phyloP scores from a whole-genome alignment of 2,888 invertebrate genomes.

The Drosophila pseudotakahashii region DNA sequence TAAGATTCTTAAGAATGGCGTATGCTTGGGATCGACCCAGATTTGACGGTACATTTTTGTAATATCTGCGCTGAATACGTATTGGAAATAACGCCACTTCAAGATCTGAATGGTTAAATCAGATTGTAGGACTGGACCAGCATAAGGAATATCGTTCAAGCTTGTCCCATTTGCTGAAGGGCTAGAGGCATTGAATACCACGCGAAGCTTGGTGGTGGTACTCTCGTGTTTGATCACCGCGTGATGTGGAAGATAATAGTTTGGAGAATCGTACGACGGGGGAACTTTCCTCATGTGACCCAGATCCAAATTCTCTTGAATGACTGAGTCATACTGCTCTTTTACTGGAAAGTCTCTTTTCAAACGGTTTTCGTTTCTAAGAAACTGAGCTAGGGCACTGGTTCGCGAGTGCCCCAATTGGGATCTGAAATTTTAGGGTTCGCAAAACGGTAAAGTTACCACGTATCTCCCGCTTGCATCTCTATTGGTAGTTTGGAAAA shows the following conservation, averaged over 20 bases:
- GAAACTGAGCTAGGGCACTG: no score
- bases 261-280: background rate
- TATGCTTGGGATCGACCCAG: background rate
- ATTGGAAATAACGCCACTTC: background rate
- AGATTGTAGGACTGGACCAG: background rate
- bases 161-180: background rate
- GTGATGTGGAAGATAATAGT: background rate
- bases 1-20: background rate
- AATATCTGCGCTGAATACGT: background rate
- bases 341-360: no score
- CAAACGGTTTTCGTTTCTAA: no score
- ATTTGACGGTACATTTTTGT: background rate
- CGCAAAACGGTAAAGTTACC: no score
- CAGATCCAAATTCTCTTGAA: no score
- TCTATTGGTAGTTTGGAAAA: no score
- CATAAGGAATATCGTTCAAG: background rate
- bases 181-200: background rate
- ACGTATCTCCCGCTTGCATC: no score
- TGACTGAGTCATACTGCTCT: no score
- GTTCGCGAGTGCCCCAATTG: no score
- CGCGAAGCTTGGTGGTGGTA: no score
- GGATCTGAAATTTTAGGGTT: no score
- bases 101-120: slow-evolving; percentile 1
- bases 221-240: background rate
- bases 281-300: background rate